Conservation (phyloP, 1,140 invertebrate species). For the Microvelia longipes region DNA sequence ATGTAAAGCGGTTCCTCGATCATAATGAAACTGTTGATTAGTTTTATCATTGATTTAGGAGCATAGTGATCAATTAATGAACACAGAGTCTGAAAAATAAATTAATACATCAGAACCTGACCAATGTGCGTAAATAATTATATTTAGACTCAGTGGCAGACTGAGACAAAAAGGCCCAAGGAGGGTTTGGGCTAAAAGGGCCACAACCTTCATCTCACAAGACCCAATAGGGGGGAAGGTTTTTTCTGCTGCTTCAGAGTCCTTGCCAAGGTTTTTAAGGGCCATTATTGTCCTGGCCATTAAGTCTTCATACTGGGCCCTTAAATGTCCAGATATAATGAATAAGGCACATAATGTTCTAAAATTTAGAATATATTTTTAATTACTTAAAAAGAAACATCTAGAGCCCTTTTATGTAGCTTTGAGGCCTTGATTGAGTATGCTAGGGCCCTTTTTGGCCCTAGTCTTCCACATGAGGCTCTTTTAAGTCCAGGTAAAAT, state of each 20-base stretch:
- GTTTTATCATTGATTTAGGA: not conserved
- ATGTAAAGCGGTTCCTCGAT: conserved; percentile 3
- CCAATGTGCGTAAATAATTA: not conserved
- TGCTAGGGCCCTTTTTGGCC: too few species aligned
- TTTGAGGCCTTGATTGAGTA: too few species aligned
- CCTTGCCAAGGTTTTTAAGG: not conserved
- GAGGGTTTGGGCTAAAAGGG: too few species aligned
- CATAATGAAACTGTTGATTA: conserved; percentile 3
- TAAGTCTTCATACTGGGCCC: not conserved
- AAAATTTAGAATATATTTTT: too few species aligned
- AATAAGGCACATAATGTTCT: too few species aligned
- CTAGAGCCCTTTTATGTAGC: too few species aligned
- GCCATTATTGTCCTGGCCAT: not conserved
- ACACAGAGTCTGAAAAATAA: conserved; percentile 6
- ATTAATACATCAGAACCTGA: not conserved
- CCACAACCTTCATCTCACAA: not conserved
- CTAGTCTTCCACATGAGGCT: too few species aligned
- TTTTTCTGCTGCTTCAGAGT: not conserved
- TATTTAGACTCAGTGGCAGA: not conserved
- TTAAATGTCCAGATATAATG: too few species aligned
- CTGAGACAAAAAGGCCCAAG: too few species aligned
- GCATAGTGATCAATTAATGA: not conserved
- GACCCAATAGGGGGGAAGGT: not conserved
- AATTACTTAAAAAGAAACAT: too few species aligned
- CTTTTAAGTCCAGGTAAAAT: too few species aligned